Evolutionary conservation across 2,113 vertebrate species (phyloP).

Genomic region (Capreolus pygargus): DNA sequence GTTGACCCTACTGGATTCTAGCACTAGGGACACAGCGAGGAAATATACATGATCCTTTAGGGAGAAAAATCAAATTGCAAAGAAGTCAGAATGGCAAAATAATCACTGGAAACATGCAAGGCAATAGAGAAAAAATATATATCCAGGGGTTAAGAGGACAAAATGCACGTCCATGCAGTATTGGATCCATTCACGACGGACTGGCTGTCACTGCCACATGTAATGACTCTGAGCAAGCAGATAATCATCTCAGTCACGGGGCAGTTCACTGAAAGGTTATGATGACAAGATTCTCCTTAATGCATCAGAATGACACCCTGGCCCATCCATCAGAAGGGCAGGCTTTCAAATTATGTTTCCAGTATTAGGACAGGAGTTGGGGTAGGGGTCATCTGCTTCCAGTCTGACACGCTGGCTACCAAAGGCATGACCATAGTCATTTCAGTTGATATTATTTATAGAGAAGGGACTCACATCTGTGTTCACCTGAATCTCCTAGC

Average conservation of each 20-base stretch:
- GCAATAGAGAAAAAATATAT: not conserved
- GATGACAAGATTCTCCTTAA: not conserved
- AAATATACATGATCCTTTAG: not conserved
- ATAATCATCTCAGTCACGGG: not conserved
- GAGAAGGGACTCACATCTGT: not conserved
- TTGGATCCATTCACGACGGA: rapidly evolving
- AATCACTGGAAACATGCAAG: not conserved
- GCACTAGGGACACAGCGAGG: rapidly evolving
- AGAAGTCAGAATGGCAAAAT: not conserved
- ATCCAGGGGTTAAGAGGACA: not conserved
- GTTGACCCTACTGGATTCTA: not conserved
- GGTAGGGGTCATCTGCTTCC: not conserved
- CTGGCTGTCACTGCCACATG: not conserved
- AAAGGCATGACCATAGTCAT: rapidly evolving
- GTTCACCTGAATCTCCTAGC: no score
- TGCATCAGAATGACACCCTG: not conserved
- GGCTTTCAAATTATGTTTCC: not conserved
- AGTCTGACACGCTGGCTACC: not conserved
- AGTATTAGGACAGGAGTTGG: not conserved
- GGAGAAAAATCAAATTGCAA: not conserved
- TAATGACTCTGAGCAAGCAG: not conserved
- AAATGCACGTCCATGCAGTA: not conserved
- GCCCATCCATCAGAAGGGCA: rapidly evolving
- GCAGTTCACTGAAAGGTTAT: not conserved
- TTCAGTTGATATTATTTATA: not conserved